Base-by-base conservation (phyloP, 2,888 invertebrate species). In the Lithophane semibrunnea region DNA sequence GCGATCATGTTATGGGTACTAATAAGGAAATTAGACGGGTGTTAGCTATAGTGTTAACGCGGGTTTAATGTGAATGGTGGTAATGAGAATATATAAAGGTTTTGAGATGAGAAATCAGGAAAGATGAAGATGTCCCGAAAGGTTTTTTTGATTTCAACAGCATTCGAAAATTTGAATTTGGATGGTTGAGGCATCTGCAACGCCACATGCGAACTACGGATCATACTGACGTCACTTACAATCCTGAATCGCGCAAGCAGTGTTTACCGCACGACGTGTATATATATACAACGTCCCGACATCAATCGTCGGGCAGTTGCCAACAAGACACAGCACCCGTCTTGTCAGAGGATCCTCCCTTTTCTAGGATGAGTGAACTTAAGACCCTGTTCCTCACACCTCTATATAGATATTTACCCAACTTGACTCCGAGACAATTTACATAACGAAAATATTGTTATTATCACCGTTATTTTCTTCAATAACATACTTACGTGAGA, bases 1-100 rank as follows among this genome's bases (percentile, higher is more conserved):
- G 47, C 29, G 64, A 49, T 61, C 63, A 58, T 83, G 78, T 69
- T 69, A 86, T 77, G 47, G 44, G n/a, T 58, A 13, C 12, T 75
- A 44, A 72, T 61, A 16, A 24, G 16, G 37, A 54, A 42, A 69
- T 58, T 58, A 67, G n/a, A 64, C 24, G 18, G 18, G 10, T 29
- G 9, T 56, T 56, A 64, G 44, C 21, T 64, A 13, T 29, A n/a
- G 16, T 80, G 37, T 47, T 18, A 69, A 70, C 12, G 47, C 18
- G 44, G 10, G 9, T 37, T 18, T 58, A 29, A 24, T 37, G 18
- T 3, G 24, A 37, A 47, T 47, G 12, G 12, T 24, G 2, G 29
- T 52, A 47, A 13, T 60, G 47, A 4, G 18, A 70, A n/a, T 18
- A 80, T 16, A 4, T 49, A 9, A 65, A 9, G 3, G 0, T 21